These are phyloP conservation scores for Nyctibius grandis DNA, from an alignment of 2,797 vertebrate genomes.

Conservation along the genomic window DNA sequence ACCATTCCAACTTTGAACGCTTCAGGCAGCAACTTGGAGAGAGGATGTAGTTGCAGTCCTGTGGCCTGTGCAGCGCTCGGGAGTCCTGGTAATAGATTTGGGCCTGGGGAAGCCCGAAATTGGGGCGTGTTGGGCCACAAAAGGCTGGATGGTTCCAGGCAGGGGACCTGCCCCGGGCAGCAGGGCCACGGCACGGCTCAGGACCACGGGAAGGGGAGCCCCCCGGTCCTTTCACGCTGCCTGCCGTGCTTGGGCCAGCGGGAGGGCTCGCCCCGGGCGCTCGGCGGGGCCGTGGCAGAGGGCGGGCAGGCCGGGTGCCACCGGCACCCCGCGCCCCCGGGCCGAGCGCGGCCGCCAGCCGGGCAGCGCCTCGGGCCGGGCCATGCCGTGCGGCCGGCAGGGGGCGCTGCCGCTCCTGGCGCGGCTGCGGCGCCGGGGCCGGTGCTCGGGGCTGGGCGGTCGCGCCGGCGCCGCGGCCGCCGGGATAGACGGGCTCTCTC, in stretches of 20 bases:
- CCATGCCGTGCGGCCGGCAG: not conserved
- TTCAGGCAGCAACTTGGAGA: not conserved
- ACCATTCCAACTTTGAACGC: not conserved
- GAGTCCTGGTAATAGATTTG: no score
- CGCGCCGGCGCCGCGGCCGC: not conserved
- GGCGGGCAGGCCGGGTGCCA: no score
- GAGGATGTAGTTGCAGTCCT: not conserved
- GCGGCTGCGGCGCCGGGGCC: not conserved
- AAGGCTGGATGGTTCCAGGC: not conserved
- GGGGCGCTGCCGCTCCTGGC: not conserved
- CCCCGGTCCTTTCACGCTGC: no score
- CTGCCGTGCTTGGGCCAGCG: not conserved
- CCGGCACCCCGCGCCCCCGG: no score
- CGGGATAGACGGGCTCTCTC: fast-evolving
- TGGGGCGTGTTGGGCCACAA: not conserved
- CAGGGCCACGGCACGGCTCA: not conserved
- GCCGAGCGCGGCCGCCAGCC: no score
- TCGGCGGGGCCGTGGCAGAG: no score
- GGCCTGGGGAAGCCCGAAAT: not conserved
- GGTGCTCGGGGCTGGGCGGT: no score
- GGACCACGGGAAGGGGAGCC: not conserved
- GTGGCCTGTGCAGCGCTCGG: not conserved
- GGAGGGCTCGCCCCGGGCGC: not conserved
- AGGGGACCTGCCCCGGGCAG: not conserved
- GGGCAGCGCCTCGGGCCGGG: no score